Evolutionary conservation across 1,140 invertebrate species (phyloP), one percentile per base, ranked within the genome.

Genomic region (Meloidogyne floridensis): DNA sequence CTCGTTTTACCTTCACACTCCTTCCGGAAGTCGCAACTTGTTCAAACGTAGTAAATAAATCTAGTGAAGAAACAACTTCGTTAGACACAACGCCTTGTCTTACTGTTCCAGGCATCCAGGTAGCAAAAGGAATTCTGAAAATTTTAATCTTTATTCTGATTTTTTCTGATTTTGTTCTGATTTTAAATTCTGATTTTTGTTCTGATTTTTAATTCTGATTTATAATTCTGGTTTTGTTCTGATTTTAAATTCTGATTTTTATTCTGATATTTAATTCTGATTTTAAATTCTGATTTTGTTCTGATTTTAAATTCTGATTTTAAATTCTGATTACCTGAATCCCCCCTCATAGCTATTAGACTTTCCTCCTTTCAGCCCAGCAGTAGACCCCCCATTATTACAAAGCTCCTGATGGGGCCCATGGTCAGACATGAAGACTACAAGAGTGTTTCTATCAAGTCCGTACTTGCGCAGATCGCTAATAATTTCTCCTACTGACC

Each of bases 61-160:
- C 82, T 2, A 83, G 82, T 18, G 84, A 79, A 15, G 82, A 87
- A 59, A 89, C 78, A 9, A 89, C 87, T 84, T 90, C 88, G 72
- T 87, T 84, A n/a, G 84, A 87, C 7, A 88, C 86, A 71, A 65
- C 71, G 9, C 87, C 75, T 69, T 80, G 73, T 10, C 72, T 73
- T 2, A 89, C 88, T n/a, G 89, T 90, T 43, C 88, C 88, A 2
- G 88, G 88, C 86, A 90, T 90, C 88, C 88, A 89, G 0, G 86
- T 84, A 18, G 85, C 85, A 65, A 89, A 90, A 8, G 88, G 88
- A 81, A 89, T 89, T 13, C n/a, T n/a, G n/a, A n/a, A n/a, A n/a
- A n/a, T n/a, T n/a, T n/a, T n/a, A n/a, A n/a, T n/a, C n/a, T n/a
- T n/a, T n/a, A n/a, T n/a, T n/a, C n/a, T n/a, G n/a, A n/a, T n/a